Evolutionary conservation across 92 coral and sea anemone genomes (phyloP).

Genomic region (Parazoanthus atlanticus): DNA sequence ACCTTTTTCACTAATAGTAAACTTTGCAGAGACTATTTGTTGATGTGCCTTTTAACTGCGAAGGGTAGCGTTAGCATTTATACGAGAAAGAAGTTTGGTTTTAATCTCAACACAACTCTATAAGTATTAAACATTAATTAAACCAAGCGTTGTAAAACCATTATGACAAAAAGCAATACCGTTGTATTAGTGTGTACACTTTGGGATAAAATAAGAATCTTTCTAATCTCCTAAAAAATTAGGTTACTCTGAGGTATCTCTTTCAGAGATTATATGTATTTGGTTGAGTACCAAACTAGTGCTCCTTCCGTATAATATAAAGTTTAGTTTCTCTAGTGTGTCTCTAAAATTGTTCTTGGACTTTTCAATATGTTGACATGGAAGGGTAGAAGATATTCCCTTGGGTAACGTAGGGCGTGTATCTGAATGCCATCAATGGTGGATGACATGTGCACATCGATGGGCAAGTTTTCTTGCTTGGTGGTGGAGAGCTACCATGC

Average conservation of each 20-base stretch:
- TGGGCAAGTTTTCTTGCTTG: constrained; percentile 44
- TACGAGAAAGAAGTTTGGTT: background rate
- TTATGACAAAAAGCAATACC: background rate
- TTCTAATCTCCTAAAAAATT: constrained; percentile 1
- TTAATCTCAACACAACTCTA: background rate
- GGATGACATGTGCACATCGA: constrained; percentile 64
- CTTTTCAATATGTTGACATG: constrained; percentile 32
- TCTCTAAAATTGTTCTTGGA: background rate
- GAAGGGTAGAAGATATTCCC: constrained; percentile 37
- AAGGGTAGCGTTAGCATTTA: background rate
- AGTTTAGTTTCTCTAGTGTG: background rate
- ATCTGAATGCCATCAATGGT: constrained; percentile 43
- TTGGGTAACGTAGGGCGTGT: constrained; percentile 32
- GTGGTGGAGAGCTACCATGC: constrained; percentile 36
- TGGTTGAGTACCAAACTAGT: constrained; percentile 7
- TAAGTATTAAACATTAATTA: background rate
- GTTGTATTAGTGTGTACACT: background rate
- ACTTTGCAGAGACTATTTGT: background rate
- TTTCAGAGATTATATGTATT: constrained; percentile 3
- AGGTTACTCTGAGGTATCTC: constrained; percentile 8
- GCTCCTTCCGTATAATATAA: background rate
- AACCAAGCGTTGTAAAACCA: background rate
- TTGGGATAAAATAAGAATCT: background rate
- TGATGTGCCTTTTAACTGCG: background rate
- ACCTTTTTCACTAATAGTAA: background rate